Evolutionary conservation across 2,113 vertebrate genomes (phyloP).

Genomic region (Bambusicola thoracicus): DNA sequence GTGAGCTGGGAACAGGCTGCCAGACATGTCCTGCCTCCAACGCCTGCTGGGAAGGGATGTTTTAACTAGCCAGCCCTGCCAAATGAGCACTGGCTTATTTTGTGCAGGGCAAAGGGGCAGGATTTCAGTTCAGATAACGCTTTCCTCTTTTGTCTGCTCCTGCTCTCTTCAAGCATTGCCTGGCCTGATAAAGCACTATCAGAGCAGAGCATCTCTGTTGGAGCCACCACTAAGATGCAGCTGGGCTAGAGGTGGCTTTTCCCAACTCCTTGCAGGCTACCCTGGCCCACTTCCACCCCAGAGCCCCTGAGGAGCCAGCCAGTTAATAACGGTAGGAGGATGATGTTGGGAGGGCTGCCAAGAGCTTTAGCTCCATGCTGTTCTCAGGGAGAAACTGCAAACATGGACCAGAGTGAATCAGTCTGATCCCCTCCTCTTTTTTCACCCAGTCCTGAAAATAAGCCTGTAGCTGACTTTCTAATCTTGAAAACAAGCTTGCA

Average conservation of each 20-base stretch:
- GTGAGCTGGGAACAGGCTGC: background rate
- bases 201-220: background rate
- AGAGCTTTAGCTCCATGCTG: background rate
- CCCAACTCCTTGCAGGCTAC: background rate
- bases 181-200: background rate
- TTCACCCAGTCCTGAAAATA: background rate
- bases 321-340: background rate
- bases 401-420: fast-evolving
- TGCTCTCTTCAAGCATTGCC: background rate
- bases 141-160: background rate
- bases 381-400: background rate
- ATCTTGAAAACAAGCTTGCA: background rate
- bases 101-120: background rate
- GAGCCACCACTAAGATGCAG: background rate
- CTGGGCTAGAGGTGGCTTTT: background rate
- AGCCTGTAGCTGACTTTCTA: background rate
- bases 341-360: background rate
- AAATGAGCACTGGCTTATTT: background rate
- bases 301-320: background rate
- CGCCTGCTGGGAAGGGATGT: fast-evolving
- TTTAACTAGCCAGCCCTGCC: background rate
- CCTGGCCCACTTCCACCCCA: background rate
- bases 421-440: background rate
- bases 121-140: background rate
- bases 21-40: fast-evolving